Conservation (phyloP, 2,113 vertebrate species). For the Arizona elegans region DNA sequence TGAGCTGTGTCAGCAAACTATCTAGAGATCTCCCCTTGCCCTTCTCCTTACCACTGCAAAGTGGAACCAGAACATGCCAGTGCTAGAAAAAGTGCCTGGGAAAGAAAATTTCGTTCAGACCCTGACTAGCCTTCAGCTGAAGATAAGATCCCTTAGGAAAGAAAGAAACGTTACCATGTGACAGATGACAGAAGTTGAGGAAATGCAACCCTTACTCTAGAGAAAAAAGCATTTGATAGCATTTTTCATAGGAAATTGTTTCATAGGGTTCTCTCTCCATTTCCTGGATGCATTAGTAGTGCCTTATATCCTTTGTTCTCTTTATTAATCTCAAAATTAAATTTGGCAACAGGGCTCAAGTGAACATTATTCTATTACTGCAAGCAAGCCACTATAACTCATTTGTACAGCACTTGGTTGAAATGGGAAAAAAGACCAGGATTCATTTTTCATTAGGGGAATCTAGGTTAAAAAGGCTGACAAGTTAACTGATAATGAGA, state of each 20-base stretch:
- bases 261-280: background rate
- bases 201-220: background rate
- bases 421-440: background rate
- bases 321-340: background rate
- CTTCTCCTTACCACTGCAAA: background rate
- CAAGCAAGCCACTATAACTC: background rate
- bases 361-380: background rate
- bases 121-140: background rate
- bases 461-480: background rate
- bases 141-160: background rate
- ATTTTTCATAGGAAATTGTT: background rate
- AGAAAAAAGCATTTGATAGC: background rate
- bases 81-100: background rate
- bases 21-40: accelerated
- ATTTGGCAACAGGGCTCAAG: background rate
- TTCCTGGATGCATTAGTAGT: background rate
- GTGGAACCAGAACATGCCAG: too few relatives aligned
- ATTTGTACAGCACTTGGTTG: background rate
- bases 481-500: background rate
- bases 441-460: background rate
- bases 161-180: background rate
- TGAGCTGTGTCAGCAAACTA: background rate
- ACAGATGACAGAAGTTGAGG: background rate
- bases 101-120: background rate
- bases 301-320: background rate